These are phyloP conservation scores for Orthosia cruda DNA, from an alignment of 2,888 invertebrate species.

Conservation along the genomic window DNA sequence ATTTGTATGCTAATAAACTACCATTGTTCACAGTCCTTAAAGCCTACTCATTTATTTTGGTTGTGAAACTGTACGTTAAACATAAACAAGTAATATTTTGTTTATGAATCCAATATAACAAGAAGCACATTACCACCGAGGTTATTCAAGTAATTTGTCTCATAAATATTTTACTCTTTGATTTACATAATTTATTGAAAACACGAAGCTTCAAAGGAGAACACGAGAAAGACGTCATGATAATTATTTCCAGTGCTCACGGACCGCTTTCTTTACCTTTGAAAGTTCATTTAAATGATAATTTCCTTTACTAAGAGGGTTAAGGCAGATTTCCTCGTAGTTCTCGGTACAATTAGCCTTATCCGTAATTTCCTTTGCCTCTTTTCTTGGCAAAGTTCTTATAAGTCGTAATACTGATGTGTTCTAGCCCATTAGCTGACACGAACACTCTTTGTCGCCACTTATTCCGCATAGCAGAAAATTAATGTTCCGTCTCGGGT, in stretches of 20 bases:
- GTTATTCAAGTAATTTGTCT: slow-evolving; percentile 54
- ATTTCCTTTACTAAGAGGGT: slow-evolving; percentile 71
- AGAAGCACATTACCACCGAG: slow-evolving; percentile 30
- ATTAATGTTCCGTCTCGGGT: slow-evolving; percentile 84
- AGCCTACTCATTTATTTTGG: slow-evolving; percentile 16
- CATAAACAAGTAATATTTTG: slow-evolving; percentile 34
- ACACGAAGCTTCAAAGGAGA: slow-evolving; percentile 51
- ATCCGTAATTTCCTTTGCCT: slow-evolving; percentile 61
- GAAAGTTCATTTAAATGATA: slow-evolving; percentile 75
- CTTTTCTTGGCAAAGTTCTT: slow-evolving; percentile 75
- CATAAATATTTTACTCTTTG: slow-evolving; percentile 52
- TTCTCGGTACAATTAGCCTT: slow-evolving; percentile 66
- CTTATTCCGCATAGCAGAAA: slow-evolving; percentile 84
- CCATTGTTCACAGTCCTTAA: slow-evolving; percentile 4
- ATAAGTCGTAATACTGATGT: slow-evolving; percentile 78
- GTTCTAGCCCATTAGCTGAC: slow-evolving; percentile 83
- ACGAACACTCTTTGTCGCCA: slow-evolving; percentile 84
- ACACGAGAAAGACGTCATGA: slow-evolving; percentile 60
- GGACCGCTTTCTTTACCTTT: slow-evolving; percentile 63
- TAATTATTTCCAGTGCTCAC: slow-evolving; percentile 65
- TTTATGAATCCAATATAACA: slow-evolving; percentile 31
- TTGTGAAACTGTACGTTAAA: slow-evolving; percentile 26
- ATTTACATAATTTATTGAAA: slow-evolving; percentile 65
- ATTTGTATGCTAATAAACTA: slow-evolving; percentile 18
- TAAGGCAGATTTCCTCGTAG: slow-evolving; percentile 62